Evolutionary conservation across 2,113 vertebrate species (phyloP).

Genomic region (Paramisgurnus dabryanus): DNA sequence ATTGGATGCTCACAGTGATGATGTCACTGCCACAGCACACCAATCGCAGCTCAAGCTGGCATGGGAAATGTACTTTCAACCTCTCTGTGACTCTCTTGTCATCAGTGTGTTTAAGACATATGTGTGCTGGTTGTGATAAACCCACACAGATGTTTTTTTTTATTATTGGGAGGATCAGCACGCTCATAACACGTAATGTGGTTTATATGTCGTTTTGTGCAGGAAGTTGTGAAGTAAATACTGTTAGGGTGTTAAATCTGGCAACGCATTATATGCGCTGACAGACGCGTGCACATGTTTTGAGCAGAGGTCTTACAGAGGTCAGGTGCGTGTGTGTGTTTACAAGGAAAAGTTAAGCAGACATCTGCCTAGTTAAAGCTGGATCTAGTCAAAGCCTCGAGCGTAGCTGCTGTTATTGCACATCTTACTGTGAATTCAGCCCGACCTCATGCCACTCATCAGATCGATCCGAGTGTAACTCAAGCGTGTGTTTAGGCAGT

Average conservation of each 20-base stretch:
- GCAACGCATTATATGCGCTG: not conserved
- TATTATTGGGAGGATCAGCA: not conserved
- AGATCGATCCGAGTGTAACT: conserved; percentile 20
- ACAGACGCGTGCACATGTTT: not conserved
- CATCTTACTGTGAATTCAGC: conserved; percentile 49
- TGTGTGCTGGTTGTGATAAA: not conserved
- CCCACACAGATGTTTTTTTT: not conserved
- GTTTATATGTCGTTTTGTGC: not conserved
- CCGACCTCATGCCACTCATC: conserved; percentile 42
- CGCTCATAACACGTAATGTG: not conserved
- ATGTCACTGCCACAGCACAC: conserved; percentile 26
- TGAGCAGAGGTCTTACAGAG: conserved; percentile 46
- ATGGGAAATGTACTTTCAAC: conserved; percentile 21
- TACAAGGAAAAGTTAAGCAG: conserved; percentile 40
- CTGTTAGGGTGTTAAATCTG: not conserved
- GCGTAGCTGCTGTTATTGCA: conserved; percentile 51
- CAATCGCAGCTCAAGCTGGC: conserved; percentile 13
- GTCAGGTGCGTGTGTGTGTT: conserved; percentile 40
- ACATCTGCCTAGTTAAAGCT: conserved; percentile 40
- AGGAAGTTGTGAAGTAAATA: not conserved
- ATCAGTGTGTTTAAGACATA: not conserved
- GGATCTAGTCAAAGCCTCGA: conserved; percentile 46
- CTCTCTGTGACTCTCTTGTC: conserved; percentile 20
- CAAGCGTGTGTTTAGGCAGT: not conserved
- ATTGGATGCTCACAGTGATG: conserved; percentile 43